These are phyloP conservation scores for Ormyrus pomaceus DNA, from an alignment of 2,888 invertebrate genomes.

Conservation along the genomic window DNA sequence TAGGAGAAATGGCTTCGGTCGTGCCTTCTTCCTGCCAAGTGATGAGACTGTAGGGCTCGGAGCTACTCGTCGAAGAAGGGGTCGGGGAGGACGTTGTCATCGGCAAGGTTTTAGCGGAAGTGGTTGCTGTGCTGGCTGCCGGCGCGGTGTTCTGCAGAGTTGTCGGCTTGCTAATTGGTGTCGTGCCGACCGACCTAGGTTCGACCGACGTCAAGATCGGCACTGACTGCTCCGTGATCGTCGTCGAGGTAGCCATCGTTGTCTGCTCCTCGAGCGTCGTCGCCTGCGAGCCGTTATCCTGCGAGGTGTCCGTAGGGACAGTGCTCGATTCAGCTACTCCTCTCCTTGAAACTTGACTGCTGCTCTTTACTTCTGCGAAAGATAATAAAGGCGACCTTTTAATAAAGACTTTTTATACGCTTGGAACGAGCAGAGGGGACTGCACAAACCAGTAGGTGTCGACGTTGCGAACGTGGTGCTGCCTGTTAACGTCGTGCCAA, in stretches of 20 bases:
- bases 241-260: not conserved
- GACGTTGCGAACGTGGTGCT: not conserved
- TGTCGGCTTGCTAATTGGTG: not conserved
- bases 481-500: not conserved
- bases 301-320: not conserved
- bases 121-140: not conserved
- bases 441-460: not conserved
- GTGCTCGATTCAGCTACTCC: not conserved
- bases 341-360: too few species aligned
- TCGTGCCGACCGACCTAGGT: not conserved
- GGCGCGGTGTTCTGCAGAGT: not conserved
- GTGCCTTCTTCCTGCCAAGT: conserved; percentile 48
- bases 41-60: conserved; percentile 46
- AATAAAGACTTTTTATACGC: too few species aligned
- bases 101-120: not conserved
- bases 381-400: too few species aligned
- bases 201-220: not conserved
- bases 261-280: conserved; percentile 1
- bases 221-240: not conserved
- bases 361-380: too few species aligned
- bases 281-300: not conserved
- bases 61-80: conserved; percentile 2
- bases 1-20: conserved; percentile 37
- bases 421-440: too few species aligned
- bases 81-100: conserved; percentile 15